A percentile compares a stretch with the other conserved stretches of the same genome.
phyloP scores from a whole-genome alignment of 2,888 invertebrate species.

The Campoplex capitator region DNA sequence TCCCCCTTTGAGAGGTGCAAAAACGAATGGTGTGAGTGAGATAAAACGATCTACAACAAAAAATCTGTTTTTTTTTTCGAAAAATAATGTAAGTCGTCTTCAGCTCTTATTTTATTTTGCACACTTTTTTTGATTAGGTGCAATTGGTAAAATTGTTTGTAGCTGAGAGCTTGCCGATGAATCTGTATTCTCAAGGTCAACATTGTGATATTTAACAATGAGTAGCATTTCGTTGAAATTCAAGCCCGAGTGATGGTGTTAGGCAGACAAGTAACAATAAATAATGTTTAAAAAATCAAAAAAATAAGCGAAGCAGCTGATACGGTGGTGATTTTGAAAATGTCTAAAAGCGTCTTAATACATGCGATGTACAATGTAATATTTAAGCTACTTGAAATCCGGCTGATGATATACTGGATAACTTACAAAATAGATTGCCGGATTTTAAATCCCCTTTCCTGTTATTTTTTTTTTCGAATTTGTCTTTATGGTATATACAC shows the following conservation, averaged over 20 bases:
- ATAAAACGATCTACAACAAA: neutral
- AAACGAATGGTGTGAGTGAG: neutral
- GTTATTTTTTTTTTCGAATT: slow-evolving; percentile 75
- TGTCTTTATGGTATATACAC: slow-evolving; percentile 58
- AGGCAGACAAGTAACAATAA: neutral
- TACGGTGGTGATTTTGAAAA: slow-evolving; percentile 53
- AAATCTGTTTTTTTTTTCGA: neutral
- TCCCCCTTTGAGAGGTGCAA: neutral
- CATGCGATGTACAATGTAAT: slow-evolving; percentile 66
- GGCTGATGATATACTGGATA: slow-evolving; percentile 54
- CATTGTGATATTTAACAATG: slow-evolving; percentile 58
- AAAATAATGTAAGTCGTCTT: neutral
- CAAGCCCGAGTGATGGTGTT: slow-evolving; percentile 1
- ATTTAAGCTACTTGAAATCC: slow-evolving; percentile 60
- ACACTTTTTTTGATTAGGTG: neutral
- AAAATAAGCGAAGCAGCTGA: slow-evolving; percentile 38
- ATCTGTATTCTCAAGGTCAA: slow-evolving; percentile 48
- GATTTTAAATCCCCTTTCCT: slow-evolving; percentile 74
- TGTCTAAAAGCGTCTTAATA: slow-evolving; percentile 51
- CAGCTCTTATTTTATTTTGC: neutral
- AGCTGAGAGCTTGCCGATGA: slow-evolving; percentile 39
- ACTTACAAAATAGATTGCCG: slow-evolving; percentile 61
- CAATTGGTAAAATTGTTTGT: neutral
- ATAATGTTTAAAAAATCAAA: neutral
- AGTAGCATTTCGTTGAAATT: slow-evolving; percentile 31